These are phyloP conservation scores for Scaptomyza pallida DNA, from an alignment of 1,140 invertebrate species.

Conservation along the genomic window DNA sequence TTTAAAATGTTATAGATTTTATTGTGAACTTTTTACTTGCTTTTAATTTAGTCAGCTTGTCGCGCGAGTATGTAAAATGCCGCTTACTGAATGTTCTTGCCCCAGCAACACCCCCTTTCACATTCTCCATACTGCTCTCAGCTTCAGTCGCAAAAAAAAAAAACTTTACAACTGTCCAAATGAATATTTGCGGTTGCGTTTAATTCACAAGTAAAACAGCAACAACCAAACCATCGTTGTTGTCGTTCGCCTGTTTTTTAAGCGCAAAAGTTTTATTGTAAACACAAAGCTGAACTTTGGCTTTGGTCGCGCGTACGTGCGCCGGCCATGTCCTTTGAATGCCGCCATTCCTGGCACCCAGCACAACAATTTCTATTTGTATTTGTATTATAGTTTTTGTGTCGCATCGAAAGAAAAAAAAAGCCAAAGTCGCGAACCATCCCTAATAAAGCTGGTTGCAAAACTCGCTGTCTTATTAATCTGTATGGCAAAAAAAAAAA, in stretches of 20 bases:
- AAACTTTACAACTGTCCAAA: constrained; percentile 83
- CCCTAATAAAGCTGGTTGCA: constrained; percentile 56
- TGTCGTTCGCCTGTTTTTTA: constrained; percentile 46
- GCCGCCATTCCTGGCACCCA: constrained; percentile 13
- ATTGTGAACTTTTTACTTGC: constrained; percentile 17
- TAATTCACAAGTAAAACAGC: constrained; percentile 83
- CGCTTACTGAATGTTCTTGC: constrained; percentile 21
- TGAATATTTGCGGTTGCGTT: constrained; percentile 84
- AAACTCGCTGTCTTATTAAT: constrained; percentile 63
- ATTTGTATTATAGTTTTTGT: constrained; percentile 73
- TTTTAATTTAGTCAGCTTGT: constrained; percentile 78
- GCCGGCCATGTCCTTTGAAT: constrained; percentile 22
- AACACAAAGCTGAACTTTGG: constrained; percentile 62
- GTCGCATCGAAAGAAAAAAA: constrained; percentile 68
- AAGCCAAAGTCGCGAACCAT: constrained; percentile 32
- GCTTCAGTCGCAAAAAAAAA: constrained; percentile 46
- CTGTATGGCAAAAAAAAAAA: constrained; percentile 43
- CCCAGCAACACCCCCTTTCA: not conserved
- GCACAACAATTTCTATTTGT: constrained; percentile 25
- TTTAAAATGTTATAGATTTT: not conserved
- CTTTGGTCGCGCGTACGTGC: constrained; percentile 61
- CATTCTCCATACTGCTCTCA: not conserved
- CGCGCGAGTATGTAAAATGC: constrained; percentile 57
- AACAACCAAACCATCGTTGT: constrained; percentile 37
- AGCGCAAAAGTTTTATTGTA: constrained; percentile 75